phyloP scores from a whole-genome alignment of 2,888 invertebrate genomes.

The Hirtodrosophila duncani region DNA sequence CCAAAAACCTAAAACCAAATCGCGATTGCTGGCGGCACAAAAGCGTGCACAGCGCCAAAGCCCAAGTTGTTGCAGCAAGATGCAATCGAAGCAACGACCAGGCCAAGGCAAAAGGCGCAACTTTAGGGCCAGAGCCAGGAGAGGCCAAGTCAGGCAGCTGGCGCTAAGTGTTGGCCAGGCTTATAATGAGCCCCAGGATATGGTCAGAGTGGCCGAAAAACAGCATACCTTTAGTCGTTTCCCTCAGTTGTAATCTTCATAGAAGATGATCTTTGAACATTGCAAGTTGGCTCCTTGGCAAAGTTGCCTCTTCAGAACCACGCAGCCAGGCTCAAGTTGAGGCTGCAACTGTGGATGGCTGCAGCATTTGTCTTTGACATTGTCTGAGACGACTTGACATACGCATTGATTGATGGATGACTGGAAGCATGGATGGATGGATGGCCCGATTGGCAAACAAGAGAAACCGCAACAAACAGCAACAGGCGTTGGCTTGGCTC shows the following conservation, averaged over 20 bases:
- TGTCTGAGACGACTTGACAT: conserved; percentile 46
- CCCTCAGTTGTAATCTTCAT: conserved; percentile 62
- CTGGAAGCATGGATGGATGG: conserved; percentile 22
- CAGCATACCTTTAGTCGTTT: conserved; percentile 31
- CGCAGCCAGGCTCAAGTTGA: too few species aligned
- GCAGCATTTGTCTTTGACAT: conserved; percentile 57
- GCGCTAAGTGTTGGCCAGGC: conserved; percentile 63
- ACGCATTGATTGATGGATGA: conserved; percentile 58
- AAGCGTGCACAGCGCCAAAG: conserved; percentile 29
- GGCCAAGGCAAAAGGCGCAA: neutral
- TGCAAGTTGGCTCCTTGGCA: too few species aligned
- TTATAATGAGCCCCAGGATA: conserved; percentile 56
- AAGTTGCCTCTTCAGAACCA: too few species aligned
- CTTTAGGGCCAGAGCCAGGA: neutral
- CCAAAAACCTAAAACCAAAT: conserved; percentile 61
- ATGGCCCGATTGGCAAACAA: conserved; percentile 8
- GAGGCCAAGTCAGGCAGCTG: conserved; percentile 31
- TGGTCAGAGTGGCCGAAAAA: conserved; percentile 21
- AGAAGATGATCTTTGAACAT: conserved; percentile 19
- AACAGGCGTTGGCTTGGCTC: too few species aligned
- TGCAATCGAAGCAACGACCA: conserved; percentile 58
- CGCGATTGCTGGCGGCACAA: conserved; percentile 64
- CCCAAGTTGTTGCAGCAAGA: conserved; percentile 46
- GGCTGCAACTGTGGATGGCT: conserved; percentile 36
- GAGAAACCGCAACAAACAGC: neutral